Base-by-base conservation (phyloP, 2,797 vertebrate genomes). In the Catamblyrhynchus diadema region DNA sequence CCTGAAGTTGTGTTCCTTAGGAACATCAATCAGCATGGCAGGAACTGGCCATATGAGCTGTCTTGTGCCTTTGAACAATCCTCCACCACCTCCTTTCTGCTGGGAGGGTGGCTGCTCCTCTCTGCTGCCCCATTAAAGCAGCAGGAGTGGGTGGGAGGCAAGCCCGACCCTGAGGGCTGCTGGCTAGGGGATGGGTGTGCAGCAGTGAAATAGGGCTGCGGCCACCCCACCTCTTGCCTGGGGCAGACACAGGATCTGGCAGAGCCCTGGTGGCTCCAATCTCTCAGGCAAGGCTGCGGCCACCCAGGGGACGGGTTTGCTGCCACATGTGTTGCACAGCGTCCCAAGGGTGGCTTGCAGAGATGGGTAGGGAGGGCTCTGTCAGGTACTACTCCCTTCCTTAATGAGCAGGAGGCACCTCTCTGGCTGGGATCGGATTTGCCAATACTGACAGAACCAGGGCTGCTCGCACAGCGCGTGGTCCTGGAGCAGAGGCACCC, bases 341-440 rank as follows among this genome's bases (percentile, higher is more conserved):
- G 8, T 77, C 75, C 57, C 41, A 22, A 53, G 48, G 92, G 48
- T 21, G 12, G 77, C 66, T 67, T 48, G 78, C 89, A 86, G 78
- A 41, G 73, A 24, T 65, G 84, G 81, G 42, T 44, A 75, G 62
- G 89, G 84, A 92, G 89, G 77, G 39, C 61, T 93, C 77, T 88
- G 57, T 39, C 51, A 42, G n/a, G 28, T 47, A 51, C 79, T 82
- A 73, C 79, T 91, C 67, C 85, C 64, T 77, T 83, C 14, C 1
- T 30, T 91, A 91, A 93, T 53, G 53, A 93, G 90, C 65, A 4
- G 90, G 80, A 95, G 85, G 53, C 82, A 87, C 60, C 5, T 0
- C 64, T 90, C 44, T 0, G 10, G 12, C 88, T 80, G 72, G 67
- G 71, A 8, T 32, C 2, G 14, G 72, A 80, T 95, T 88, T 95